Base-by-base conservation (phyloP, 37 sponge, comb jelly and placozoan species). In the Chondrilla cf. caribensis region DNA sequence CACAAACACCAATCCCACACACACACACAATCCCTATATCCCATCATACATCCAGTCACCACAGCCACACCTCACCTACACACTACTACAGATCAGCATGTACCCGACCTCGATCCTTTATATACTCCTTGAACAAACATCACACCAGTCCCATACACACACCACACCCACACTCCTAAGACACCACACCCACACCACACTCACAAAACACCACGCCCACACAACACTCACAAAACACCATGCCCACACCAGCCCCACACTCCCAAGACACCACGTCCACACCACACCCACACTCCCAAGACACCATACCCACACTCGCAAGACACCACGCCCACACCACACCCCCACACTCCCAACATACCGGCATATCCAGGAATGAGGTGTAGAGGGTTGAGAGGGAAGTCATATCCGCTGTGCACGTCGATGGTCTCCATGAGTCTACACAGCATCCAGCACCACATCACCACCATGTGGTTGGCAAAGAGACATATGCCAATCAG, bases 321-420 rank as follows among this genome's bases (percentile, higher is more conserved):
- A n/a, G n/a, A n/a, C n/a, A n/a, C n/a, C 64, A 62, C 64, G 15
- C 64, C 8, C 64, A 22, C 64, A 62, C 64, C 64, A 62, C 64
- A 62, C 64, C 6, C 64, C 6, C 64, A 22, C 64, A 62, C 64
- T 7, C 64, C 8, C 64, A 29, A 33, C 87, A 28, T 29, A 92
- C 95, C 95, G 14, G 87, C 95, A 81, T 91, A 95, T 71, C 88
- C 88, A 22, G 95, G 95, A 9, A 95, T 81, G 67, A 95, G 85
- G 81, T 95, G 78, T 26, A 95, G 85, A 28, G 95, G 95, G 80
- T 95, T 95, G 75, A 95, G 54, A 37, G 93, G 93, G 62, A 95
- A 87, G 77, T 91, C 85, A 43, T 95, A 95, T 22, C 95, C 95
- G 22, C 87, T 92, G 85, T 95, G 95, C 8, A 95, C 95, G 0